Evolutionary conservation across 1,140 invertebrate species (phyloP).

Genomic region (Euschistus heros): DNA sequence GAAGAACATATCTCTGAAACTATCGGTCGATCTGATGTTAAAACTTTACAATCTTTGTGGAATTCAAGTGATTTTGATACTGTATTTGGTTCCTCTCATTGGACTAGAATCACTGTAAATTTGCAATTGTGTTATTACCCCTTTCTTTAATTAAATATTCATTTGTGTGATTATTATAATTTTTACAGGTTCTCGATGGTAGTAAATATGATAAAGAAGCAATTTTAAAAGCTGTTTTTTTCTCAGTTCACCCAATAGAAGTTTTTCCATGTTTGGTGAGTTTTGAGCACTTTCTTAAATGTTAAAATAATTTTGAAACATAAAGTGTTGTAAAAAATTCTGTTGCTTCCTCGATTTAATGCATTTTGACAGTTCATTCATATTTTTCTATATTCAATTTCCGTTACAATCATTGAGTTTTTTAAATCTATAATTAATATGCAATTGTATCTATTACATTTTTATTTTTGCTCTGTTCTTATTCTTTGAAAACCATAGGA

Average conservation of each 20-base stretch:
- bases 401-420: too few species aligned
- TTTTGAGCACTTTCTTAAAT: not conserved
- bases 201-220: not conserved
- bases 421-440: too few species aligned
- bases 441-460: too few species aligned
- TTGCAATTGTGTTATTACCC: not conserved
- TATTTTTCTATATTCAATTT: too few species aligned
- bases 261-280: conserved; percentile 1
- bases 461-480: too few species aligned
- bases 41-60: conserved; percentile 1
- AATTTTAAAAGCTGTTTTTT: not conserved
- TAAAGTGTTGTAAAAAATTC: too few species aligned
- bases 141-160: not conserved
- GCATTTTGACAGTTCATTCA: too few species aligned
- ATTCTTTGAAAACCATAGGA: too few species aligned
- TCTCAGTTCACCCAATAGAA: not conserved
- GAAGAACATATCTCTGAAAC: too few species aligned
- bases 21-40: too few species aligned
- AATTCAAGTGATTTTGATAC: not conserved
- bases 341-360: too few species aligned
- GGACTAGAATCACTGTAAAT: conserved; percentile 9
- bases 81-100: not conserved
- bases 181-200: not conserved
- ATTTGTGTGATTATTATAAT: not conserved
- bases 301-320: too few species aligned